Evolutionary conservation across 2,797 vertebrate genomes (phyloP).

Genomic region (Smutsia gigantea): DNA sequence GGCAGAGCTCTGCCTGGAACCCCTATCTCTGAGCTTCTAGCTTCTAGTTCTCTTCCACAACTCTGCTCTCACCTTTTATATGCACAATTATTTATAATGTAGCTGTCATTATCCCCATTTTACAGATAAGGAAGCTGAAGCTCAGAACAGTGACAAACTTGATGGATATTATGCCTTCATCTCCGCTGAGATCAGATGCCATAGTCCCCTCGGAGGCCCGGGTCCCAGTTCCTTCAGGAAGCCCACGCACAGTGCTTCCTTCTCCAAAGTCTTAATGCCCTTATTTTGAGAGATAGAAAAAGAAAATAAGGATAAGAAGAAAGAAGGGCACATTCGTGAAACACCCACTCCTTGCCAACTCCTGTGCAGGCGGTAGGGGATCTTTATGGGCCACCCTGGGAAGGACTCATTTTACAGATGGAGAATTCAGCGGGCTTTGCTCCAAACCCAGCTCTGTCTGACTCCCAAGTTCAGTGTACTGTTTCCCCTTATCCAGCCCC

Average conservation of each 20-base stretch:
- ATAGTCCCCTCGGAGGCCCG: rapidly evolving
- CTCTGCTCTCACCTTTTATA: neutral
- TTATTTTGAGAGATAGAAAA: neutral
- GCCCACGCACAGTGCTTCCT: neutral
- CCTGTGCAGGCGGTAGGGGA: rapidly evolving
- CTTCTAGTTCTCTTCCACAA: neutral
- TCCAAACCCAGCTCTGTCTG: neutral
- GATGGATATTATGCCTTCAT: neutral
- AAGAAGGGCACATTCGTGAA: neutral
- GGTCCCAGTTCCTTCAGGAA: neutral
- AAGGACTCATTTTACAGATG: neutral
- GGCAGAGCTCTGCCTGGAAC: neutral
- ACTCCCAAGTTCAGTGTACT: neutral
- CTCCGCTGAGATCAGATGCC: neutral
- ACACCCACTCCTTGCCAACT: too few species aligned
- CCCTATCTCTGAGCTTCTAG: neutral
- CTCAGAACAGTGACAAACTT: neutral
- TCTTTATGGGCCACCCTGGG: too few species aligned
- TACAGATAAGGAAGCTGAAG: neutral
- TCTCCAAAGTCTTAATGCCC: neutral
- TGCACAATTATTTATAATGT: neutral
- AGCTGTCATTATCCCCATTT: neutral
- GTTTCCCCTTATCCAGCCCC: neutral
- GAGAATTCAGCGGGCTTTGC: neutral
- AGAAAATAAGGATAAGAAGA: neutral